phyloP scores from a whole-genome alignment of 2,888 invertebrate species.

The Byasa hedistus region DNA sequence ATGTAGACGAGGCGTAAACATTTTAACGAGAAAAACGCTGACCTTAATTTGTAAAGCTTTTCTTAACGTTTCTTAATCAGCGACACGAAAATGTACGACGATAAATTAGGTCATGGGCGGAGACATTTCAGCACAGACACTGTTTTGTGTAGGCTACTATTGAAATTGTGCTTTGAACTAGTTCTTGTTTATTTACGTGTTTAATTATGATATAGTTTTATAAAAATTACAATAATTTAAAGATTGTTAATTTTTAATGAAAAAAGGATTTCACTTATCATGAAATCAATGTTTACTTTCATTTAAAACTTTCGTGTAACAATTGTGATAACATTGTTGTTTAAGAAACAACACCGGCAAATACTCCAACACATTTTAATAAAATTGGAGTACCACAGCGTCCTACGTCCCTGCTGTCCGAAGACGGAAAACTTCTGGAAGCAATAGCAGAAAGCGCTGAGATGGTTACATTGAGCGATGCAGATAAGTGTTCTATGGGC shows the following conservation, averaged over 20 bases:
- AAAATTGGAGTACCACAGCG: slow-evolving; percentile 66
- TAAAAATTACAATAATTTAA: not conserved
- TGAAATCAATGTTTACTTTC: no score
- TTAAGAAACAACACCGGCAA: slow-evolving; percentile 73
- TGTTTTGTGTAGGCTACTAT: not conserved
- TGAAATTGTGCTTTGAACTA: not conserved
- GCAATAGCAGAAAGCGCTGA: slow-evolving; percentile 85
- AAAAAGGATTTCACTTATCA: not conserved
- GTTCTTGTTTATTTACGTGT: not conserved
- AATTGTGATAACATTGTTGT: slow-evolving; percentile 27
- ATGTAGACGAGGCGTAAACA: slow-evolving; percentile 3
- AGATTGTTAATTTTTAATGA: not conserved
- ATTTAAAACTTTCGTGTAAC: not conserved
- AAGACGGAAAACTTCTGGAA: slow-evolving; percentile 82
- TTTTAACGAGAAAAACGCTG: slow-evolving; percentile 17
- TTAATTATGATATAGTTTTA: not conserved
- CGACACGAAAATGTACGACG: slow-evolving; percentile 23
- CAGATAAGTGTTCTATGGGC: slow-evolving; percentile 64
- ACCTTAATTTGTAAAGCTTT: slow-evolving; percentile 16
- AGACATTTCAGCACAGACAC: not conserved
- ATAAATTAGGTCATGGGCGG: slow-evolving; percentile 18
- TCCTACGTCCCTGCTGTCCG: slow-evolving; percentile 82
- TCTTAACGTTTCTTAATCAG: slow-evolving; percentile 20
- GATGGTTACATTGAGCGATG: slow-evolving; percentile 82
- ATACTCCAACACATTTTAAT: slow-evolving; percentile 68